phyloP scores from a whole-genome alignment of 2,113 vertebrate species.

The Microcebus lehilahytsara region DNA sequence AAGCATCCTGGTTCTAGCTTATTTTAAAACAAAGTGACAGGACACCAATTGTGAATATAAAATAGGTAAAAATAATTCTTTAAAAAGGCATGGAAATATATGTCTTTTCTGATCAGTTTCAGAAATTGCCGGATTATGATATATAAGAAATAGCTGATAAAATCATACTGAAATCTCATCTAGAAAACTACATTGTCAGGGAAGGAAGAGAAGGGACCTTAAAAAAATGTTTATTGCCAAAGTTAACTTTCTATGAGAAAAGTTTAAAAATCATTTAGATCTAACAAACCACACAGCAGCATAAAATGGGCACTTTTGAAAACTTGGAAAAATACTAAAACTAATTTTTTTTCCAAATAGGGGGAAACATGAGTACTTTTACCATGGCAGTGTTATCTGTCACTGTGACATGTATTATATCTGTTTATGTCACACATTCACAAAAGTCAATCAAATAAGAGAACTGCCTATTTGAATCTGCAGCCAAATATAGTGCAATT shows the following conservation, averaged over 20 bases:
- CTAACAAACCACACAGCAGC: conserved; percentile 89
- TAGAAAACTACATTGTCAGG: conserved; percentile 83
- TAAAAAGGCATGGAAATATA: conserved; percentile 85
- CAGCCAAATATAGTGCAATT: conserved; percentile 86
- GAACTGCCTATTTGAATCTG: conserved; percentile 81
- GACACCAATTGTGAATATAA: conserved; percentile 85
- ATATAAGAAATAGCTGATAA: conserved; percentile 82
- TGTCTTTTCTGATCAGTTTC: conserved; percentile 80
- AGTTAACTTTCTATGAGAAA: conserved; percentile 87
- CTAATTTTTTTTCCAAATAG: conserved; percentile 81
- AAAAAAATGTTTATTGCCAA: conserved; percentile 89
- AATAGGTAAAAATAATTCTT: conserved; percentile 86
- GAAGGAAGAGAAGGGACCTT: conserved; percentile 66
- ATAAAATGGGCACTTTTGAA: conserved; percentile 89
- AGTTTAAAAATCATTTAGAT: conserved; percentile 87
- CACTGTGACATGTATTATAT: conserved; percentile 73
- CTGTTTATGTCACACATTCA: conserved; percentile 82
- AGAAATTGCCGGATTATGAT: conserved; percentile 81
- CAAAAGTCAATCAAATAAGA: conserved; percentile 75
- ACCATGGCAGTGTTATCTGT: conserved; percentile 82
- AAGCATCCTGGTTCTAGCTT: conserved; percentile 84
- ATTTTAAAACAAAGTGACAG: conserved; percentile 85
- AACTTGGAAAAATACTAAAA: conserved; percentile 87
- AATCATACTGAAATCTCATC: conserved; percentile 84
- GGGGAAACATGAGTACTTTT: conserved; percentile 80